phyloP scores from a whole-genome alignment of 1,140 invertebrate genomes.

The Brachionus rotundiformis region DNA sequence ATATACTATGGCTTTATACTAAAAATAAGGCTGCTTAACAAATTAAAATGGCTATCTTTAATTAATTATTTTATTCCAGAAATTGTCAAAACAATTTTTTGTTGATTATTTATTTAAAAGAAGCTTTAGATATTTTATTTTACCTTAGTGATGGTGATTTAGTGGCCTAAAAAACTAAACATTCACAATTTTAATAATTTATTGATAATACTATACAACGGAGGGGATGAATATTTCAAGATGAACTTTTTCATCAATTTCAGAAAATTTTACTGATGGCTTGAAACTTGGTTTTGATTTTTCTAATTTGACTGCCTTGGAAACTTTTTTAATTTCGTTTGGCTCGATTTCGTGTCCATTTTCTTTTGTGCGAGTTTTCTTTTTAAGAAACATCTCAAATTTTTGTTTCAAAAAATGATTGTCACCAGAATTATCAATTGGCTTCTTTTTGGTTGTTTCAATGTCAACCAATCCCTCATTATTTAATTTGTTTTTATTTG shows the following conservation, averaged over 20 bases:
- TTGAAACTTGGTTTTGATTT: background rate
- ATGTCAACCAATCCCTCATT: background rate
- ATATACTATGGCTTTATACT: no score
- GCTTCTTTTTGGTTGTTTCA: background rate
- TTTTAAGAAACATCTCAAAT: background rate
- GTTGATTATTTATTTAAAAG: background rate
- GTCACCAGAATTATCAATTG: background rate
- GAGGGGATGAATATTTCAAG: background rate
- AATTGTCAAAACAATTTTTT: no score
- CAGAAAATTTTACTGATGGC: conserved; percentile 9
- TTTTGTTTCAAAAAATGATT: background rate
- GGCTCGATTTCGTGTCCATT: background rate
- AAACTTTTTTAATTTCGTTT: background rate
- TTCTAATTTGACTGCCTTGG: background rate
- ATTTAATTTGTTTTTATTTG: background rate
- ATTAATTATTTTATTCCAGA: no score
- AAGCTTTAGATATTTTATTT: background rate
- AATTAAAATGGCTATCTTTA: no score
- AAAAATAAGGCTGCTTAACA: no score
- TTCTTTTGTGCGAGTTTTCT: conserved; percentile 19
- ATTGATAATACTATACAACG: conserved; percentile 13
- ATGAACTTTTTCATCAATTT: background rate
- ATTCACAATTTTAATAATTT: background rate
- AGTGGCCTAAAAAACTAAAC: background rate
- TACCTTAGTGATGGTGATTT: background rate